phyloP scores from a whole-genome alignment of 92 coral and sea anemone genomes.

The Zoanthus sansibaricus region DNA sequence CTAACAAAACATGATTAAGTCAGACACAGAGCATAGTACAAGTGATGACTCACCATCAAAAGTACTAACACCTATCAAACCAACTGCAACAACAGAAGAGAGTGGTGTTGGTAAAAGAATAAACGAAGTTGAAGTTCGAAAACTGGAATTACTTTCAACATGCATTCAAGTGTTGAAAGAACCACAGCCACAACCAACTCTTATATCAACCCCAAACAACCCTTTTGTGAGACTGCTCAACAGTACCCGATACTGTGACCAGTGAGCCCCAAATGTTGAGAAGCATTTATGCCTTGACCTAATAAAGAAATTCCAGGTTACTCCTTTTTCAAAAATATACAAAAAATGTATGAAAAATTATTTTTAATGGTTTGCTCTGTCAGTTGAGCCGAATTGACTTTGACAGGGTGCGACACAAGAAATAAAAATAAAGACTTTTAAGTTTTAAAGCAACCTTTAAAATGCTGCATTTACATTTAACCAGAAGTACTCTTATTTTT shows the following conservation, averaged over 20 bases:
- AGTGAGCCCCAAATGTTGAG: not conserved
- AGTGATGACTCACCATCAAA: constrained; percentile 19
- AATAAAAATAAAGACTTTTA: too few relatives aligned
- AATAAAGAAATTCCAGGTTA: not conserved
- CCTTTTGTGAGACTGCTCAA: constrained; percentile 6
- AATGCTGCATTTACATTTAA: too few relatives aligned
- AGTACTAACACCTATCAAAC: not conserved
- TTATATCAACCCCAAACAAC: not conserved
- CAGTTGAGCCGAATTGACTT: too few relatives aligned
- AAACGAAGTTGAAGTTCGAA: not conserved
- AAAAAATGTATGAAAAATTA: too few relatives aligned
- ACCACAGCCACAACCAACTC: constrained; percentile 45
- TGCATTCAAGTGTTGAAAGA: constrained; percentile 71
- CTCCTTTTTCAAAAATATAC: not conserved
- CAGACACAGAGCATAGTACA: not conserved
- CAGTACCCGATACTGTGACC: constrained; percentile 2
- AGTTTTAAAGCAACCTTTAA: too few relatives aligned
- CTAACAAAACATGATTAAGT: not conserved
- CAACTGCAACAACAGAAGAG: not conserved
- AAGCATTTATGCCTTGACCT: not conserved
- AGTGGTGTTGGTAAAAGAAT: not conserved
- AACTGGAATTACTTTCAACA: constrained; percentile 59
- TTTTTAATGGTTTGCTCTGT: too few relatives aligned
- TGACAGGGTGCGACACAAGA: too few relatives aligned
- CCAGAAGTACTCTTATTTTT: too few relatives aligned